Evolutionary conservation across 1,140 invertebrate genomes (phyloP).

Genomic region (Magallana angulata): DNA sequence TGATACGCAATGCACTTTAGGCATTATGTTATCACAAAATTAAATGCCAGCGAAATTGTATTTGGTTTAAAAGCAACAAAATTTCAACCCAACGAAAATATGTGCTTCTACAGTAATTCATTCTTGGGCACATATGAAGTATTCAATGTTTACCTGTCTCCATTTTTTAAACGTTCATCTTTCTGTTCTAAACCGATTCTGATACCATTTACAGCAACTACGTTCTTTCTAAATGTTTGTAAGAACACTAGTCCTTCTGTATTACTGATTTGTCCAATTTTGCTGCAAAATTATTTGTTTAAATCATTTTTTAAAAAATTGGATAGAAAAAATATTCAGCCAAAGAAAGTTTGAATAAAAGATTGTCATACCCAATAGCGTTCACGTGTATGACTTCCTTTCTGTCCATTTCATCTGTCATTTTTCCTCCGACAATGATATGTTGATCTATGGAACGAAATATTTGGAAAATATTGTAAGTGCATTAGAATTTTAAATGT

Average conservation of each 20-base stretch:
- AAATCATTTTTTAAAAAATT: background rate
- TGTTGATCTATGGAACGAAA: background rate
- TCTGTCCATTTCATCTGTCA: background rate
- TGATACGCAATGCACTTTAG: too few relatives aligned
- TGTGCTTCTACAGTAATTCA: too few relatives aligned
- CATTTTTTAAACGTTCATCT: background rate
- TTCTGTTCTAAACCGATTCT: background rate
- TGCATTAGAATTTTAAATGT: background rate
- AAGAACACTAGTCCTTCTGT: background rate
- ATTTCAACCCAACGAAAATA: too few relatives aligned
- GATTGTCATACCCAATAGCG: background rate
- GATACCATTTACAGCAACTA: background rate
- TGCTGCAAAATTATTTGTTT: background rate
- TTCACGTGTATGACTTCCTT: background rate
- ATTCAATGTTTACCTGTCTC: background rate
- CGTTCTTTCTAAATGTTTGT: background rate
- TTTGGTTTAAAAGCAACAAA: too few relatives aligned
- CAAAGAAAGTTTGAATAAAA: background rate
- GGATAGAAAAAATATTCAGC: background rate
- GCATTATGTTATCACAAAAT: too few relatives aligned
- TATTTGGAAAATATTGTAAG: background rate
- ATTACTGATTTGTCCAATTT: background rate
- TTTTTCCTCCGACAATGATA: background rate
- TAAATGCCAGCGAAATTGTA: too few relatives aligned
- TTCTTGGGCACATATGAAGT: too few relatives aligned